Conservation (phyloP, 2,113 vertebrate genomes). For the Bubalus kerabau region DNA sequence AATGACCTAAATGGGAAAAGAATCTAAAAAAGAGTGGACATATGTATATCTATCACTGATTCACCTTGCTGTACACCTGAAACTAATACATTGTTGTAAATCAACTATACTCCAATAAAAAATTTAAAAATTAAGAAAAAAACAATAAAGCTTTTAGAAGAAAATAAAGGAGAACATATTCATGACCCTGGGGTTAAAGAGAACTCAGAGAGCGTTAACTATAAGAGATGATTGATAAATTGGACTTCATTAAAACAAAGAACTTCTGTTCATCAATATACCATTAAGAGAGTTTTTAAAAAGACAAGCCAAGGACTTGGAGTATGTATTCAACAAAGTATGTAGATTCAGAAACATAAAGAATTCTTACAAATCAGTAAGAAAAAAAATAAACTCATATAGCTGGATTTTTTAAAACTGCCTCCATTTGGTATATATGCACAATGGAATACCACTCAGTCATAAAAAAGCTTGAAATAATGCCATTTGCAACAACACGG, state of each 20-base stretch:
- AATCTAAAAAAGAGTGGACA: background rate
- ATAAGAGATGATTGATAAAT: background rate
- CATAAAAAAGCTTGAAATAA: background rate
- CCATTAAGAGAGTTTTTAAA: background rate
- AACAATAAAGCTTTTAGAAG: background rate
- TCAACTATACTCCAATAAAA: background rate
- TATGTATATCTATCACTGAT: background rate
- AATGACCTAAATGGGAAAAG: background rate
- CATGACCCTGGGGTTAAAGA: background rate
- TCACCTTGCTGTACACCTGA: background rate
- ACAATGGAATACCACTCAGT: background rate
- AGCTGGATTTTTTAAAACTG: background rate
- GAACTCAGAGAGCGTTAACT: background rate
- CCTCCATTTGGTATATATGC: background rate
- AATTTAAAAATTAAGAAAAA: background rate
- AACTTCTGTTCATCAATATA: background rate
- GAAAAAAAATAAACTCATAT: background rate
- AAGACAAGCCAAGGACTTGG: background rate
- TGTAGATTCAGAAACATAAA: background rate
- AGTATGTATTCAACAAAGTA: background rate
- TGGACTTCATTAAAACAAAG: background rate
- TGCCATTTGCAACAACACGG: background rate
- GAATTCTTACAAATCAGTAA: background rate
- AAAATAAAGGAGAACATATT: background rate
- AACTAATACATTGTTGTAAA: background rate